These are phyloP conservation scores for Griposia aprilina DNA, from an alignment of 2,888 invertebrate species.

Conservation along the genomic window DNA sequence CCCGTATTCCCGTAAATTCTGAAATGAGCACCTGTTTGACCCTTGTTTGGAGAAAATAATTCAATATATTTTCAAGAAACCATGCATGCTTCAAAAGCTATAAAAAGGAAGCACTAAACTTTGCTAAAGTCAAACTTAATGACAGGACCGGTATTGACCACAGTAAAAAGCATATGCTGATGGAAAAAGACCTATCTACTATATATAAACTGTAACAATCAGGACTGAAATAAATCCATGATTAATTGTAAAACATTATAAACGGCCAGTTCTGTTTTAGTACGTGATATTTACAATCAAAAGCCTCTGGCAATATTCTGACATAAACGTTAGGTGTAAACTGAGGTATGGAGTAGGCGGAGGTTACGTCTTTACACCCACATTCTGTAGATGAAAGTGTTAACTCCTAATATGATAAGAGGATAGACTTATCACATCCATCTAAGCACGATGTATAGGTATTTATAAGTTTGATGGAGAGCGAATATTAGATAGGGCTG, in stretches of 20 bases:
- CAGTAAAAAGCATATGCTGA: neutral
- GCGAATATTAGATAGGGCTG: neutral
- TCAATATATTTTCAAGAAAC: neutral
- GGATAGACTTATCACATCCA: conserved; percentile 21
- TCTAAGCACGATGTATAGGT: conserved; percentile 23
- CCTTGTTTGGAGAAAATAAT: too few species aligned
- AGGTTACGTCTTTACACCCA: conserved; percentile 40
- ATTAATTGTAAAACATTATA: conserved; percentile 38
- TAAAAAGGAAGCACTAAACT: too few species aligned
- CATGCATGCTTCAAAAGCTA: neutral
- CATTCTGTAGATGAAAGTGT: conserved; percentile 54
- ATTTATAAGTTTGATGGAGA: conserved; percentile 28
- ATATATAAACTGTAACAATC: neutral
- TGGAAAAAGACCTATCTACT: neutral
- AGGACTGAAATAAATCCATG: conserved; percentile 16
- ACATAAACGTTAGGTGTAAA: conserved; percentile 42
- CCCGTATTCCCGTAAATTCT: neutral
- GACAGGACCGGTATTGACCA: rapidly evolving
- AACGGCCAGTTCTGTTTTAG: conserved; percentile 36
- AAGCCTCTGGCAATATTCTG: conserved; percentile 38
- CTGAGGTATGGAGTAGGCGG: conserved; percentile 43
- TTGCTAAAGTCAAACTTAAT: neutral
- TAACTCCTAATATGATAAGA: conserved; percentile 33
- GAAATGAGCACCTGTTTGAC: neutral
- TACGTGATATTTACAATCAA: conserved; percentile 40